Evolutionary conservation across 2,888 invertebrate genomes (phyloP).

Genomic region (Sturmia bella): DNA sequence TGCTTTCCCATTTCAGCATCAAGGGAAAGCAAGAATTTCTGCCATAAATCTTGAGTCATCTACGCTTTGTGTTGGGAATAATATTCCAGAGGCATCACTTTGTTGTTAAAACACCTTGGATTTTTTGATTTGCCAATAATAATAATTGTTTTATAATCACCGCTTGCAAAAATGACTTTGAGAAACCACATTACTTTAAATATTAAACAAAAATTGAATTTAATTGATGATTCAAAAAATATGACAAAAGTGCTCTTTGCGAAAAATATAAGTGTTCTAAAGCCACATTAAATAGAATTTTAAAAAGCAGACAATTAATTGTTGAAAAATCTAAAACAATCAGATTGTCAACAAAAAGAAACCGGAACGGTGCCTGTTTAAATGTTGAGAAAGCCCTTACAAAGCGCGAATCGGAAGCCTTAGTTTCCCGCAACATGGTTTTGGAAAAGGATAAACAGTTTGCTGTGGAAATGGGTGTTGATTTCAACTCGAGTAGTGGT

Average conservation of each 20-base stretch:
- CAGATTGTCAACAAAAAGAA: conserved; percentile 44
- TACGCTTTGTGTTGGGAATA: too few species aligned
- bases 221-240: conserved; percentile 37
- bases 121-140: too few species aligned
- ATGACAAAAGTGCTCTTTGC: conserved; percentile 1
- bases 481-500: conserved; percentile 16
- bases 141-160: too few species aligned
- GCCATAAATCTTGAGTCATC: too few species aligned
- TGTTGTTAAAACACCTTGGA: too few species aligned
- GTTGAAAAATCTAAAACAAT: conserved; percentile 43
- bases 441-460: conserved; percentile 29
- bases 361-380: conserved; percentile 39
- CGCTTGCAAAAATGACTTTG: conserved; percentile 26
- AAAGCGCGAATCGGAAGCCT: conserved; percentile 39
- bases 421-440: conserved; percentile 21
- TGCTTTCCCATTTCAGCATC: too few species aligned
- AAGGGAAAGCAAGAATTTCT: too few species aligned
- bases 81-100: too few species aligned
- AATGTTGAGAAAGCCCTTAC: conserved; percentile 19
- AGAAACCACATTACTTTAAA: conserved; percentile 34
- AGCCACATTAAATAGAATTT: conserved; percentile 46
- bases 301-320: conserved; percentile 39
- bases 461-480: conserved; percentile 13
- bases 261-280: conserved; percentile 44
- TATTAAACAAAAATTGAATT: conserved; percentile 46